A percentile compares a stretch with the other conserved stretches of the same genome.
phyloP scores from a whole-genome alignment of 2,113 vertebrate genomes.

The Gymnorhina tibicen region DNA sequence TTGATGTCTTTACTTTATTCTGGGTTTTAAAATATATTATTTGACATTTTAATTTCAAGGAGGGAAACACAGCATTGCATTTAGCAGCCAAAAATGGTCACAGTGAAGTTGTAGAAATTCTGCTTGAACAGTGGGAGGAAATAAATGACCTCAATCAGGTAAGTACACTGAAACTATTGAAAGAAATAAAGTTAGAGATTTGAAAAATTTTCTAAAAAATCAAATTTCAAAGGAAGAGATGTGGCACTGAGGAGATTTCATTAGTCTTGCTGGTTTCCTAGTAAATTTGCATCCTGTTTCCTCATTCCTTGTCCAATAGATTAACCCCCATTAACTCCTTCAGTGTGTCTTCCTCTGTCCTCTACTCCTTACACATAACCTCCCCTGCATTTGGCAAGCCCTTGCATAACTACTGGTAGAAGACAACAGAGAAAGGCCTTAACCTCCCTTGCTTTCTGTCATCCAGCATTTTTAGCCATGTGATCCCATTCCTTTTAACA shows the following conservation, averaged over 20 bases:
- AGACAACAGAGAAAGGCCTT: background rate
- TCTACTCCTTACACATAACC: background rate
- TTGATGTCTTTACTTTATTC: background rate
- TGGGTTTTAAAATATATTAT: background rate
- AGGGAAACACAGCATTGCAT: conserved; percentile 86
- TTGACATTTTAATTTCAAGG: conserved; percentile 64
- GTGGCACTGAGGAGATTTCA: background rate
- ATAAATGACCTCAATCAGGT: conserved; percentile 83
- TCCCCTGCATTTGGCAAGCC: fast-evolving
- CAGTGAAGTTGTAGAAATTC: conserved; percentile 64
- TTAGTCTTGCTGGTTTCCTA: background rate
- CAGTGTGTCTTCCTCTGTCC: background rate
- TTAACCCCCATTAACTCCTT: background rate
- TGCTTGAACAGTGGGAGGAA: conserved; percentile 78
- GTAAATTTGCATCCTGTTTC: background rate
- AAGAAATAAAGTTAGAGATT: background rate
- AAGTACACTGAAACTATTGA: background rate
- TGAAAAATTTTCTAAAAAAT: background rate
- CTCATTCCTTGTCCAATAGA: background rate
- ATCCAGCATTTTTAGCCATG: background rate
- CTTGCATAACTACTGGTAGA: background rate
- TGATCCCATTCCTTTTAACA: background rate
- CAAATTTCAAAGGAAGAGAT: background rate
- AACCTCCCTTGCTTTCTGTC: background rate
- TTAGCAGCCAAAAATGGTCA: conserved; percentile 85